Conservation (phyloP, 2,888 invertebrate species). For the Leptinotarsa peninsularis region DNA sequence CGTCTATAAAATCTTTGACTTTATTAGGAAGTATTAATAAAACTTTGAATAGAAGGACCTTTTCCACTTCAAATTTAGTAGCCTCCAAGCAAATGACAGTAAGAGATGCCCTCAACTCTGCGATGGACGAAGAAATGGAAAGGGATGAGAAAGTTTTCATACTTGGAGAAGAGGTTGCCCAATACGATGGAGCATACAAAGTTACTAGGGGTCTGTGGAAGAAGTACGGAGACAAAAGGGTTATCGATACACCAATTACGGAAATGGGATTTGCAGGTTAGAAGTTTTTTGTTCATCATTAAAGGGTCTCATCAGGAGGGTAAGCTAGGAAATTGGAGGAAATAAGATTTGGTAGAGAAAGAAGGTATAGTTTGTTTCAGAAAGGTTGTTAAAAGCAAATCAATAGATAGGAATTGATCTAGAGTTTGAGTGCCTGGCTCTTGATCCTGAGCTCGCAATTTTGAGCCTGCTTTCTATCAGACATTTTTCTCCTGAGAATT, state of each 20-base stretch:
- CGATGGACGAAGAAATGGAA: constrained; percentile 96
- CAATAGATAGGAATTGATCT: too few species aligned
- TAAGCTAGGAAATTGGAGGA: too few species aligned
- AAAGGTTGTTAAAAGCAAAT: too few species aligned
- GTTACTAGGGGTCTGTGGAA: constrained; percentile 95
- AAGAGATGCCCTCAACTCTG: constrained; percentile 95
- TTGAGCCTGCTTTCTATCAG: too few species aligned
- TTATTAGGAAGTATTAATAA: constrained; percentile 58
- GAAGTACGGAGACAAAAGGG: constrained; percentile 96
- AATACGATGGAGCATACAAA: constrained; percentile 98
- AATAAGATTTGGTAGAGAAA: too few species aligned
- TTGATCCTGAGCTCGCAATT: too few species aligned
- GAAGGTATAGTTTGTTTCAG: too few species aligned
- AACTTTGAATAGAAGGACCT: constrained; percentile 66
- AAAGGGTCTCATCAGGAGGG: too few species aligned
- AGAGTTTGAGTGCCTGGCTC: too few species aligned
- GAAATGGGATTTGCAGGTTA: constrained; percentile 96
- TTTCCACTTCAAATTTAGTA: constrained; percentile 68
- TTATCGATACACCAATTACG: constrained; percentile 98
- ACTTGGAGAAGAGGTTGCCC: constrained; percentile 96
- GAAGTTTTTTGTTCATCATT: constrained; percentile 7
- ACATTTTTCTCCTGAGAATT: too few species aligned
- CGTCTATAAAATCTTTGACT: constrained; percentile 50
- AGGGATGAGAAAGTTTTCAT: constrained; percentile 89
- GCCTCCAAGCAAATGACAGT: constrained; percentile 84